A percentile compares a stretch with the other conserved stretches of the same genome.
Conservation (phyloP, 2,113 vertebrate genomes). For the Narcine bancroftii region DNA sequence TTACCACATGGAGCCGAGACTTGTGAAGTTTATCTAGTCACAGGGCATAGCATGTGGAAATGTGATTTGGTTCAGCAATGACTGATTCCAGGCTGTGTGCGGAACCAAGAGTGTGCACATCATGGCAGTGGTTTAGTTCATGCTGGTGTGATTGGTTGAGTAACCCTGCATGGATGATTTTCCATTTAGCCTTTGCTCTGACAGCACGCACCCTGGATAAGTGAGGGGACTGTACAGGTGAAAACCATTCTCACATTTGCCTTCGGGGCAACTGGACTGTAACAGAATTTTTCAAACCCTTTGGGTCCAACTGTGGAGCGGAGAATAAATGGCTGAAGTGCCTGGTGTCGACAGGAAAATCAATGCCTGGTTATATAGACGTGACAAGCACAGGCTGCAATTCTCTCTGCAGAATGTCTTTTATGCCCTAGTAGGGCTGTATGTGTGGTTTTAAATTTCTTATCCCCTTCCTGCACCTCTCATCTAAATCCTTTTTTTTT, state of each 20-base stretch:
- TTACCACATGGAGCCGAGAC: slow-evolving; percentile 14
- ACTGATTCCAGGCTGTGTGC: neutral
- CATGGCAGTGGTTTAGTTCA: neutral
- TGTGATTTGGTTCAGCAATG: neutral
- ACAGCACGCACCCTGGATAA: slow-evolving; percentile 85
- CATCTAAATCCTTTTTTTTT: slow-evolving; percentile 39
- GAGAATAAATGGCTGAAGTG: slow-evolving; percentile 99
- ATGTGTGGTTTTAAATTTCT: slow-evolving; percentile 39
- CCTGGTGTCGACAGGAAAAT: slow-evolving; percentile 98
- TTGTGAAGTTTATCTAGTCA: neutral
- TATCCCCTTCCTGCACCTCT: slow-evolving; percentile 42
- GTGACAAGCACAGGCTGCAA: slow-evolving; percentile 75
- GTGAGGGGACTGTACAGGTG: slow-evolving; percentile 93
- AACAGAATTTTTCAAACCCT: slow-evolving; percentile 98
- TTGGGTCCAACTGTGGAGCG: slow-evolving; percentile 95
- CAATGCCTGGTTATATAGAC: slow-evolving; percentile 99
- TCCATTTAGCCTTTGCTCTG: slow-evolving; percentile 91
- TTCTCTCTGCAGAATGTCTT: slow-evolving; percentile 52
- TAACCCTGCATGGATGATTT: slow-evolving; percentile 77
- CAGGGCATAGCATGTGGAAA: neutral
- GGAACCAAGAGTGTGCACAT: neutral
- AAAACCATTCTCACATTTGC: slow-evolving; percentile 99
- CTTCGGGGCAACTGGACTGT: slow-evolving; percentile 95
- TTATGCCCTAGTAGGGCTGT: slow-evolving; percentile 13
- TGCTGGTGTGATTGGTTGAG: slow-evolving; percentile 55